Evolutionary conservation across 37 sponge, comb jelly and placozoan species (phyloP).

Genomic region (Haliclona indistincta): DNA sequence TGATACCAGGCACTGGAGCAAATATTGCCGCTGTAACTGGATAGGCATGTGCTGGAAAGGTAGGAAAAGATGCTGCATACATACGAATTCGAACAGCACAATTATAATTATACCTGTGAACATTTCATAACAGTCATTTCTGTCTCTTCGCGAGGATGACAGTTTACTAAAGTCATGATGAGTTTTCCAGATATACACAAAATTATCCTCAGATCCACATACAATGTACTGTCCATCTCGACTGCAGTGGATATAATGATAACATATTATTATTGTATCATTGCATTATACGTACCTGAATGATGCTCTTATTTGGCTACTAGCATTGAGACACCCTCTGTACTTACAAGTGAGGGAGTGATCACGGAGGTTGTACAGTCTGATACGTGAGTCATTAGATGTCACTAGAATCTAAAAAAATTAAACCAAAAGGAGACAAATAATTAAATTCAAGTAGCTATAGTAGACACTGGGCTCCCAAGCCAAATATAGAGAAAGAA

Average conservation of each 20-base stretch:
- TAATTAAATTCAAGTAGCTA: too few relatives aligned
- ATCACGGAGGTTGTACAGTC: conserved; percentile 92
- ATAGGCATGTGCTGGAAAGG: conserved; percentile 64
- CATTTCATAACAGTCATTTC: conserved; percentile 88
- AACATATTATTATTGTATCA: too few relatives aligned
- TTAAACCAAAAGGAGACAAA: neutral
- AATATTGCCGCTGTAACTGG: conserved; percentile 89
- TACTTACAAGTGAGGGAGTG: conserved; percentile 89
- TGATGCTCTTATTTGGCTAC: conserved; percentile 89
- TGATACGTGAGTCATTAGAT: conserved; percentile 93
- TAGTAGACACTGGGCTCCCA: too few relatives aligned
- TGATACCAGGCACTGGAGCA: conserved; percentile 92
- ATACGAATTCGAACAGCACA: neutral
- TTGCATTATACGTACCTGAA: conserved; percentile 54
- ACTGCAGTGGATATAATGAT: conserved; percentile 33
- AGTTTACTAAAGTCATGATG: conserved; percentile 76
- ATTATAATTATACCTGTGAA: conserved; percentile 67
- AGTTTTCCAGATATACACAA: conserved; percentile 87
- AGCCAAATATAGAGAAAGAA: too few relatives aligned
- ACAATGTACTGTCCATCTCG: conserved; percentile 86
- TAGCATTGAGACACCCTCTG: conserved; percentile 89
- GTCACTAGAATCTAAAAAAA: conserved; percentile 77
- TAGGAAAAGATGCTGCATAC: neutral
- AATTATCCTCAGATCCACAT: conserved; percentile 92
- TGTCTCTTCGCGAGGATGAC: conserved; percentile 79